phyloP scores from a whole-genome alignment of 1,140 invertebrate genomes.

The Papilio helenus region DNA sequence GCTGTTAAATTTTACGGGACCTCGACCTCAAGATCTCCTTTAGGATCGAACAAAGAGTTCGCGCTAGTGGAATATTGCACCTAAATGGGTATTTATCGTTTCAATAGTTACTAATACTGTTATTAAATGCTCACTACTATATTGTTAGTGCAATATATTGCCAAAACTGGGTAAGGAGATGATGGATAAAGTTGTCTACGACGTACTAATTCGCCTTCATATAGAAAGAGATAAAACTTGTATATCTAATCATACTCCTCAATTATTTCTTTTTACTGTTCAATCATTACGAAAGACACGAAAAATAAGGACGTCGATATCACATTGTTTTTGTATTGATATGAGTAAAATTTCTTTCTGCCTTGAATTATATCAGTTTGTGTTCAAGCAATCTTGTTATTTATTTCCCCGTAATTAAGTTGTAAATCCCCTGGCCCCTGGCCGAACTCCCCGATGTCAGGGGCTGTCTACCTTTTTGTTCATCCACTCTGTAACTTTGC shows the following conservation, averaged over 20 bases:
- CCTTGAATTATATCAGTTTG: background rate
- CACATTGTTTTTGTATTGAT: background rate
- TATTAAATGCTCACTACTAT: background rate
- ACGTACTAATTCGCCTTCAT: no score
- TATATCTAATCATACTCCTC: no score
- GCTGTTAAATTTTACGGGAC: slow-evolving; percentile 50
- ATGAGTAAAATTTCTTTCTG: background rate
- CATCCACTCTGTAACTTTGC: slow-evolving; percentile 1
- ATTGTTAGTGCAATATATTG: background rate
- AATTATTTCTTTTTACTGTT: background rate
- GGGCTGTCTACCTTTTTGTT: background rate
- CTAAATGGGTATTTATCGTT: background rate
- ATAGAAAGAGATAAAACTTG: no score
- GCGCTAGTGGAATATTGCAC: background rate
- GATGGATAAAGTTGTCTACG: no score
- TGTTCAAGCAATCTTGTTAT: background rate
- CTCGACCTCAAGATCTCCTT: slow-evolving; percentile 29
- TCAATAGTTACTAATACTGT: background rate
- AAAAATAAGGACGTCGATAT: background rate
- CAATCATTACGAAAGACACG: background rate
- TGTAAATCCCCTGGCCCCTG: background rate
- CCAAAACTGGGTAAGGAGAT: no score
- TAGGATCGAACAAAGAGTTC: background rate
- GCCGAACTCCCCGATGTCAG: background rate
- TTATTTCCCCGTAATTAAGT: background rate